Evolutionary conservation across 2,888 invertebrate species (phyloP), one percentile per base, ranked within the genome.

Genomic region (Seladonia tumulorum): DNA sequence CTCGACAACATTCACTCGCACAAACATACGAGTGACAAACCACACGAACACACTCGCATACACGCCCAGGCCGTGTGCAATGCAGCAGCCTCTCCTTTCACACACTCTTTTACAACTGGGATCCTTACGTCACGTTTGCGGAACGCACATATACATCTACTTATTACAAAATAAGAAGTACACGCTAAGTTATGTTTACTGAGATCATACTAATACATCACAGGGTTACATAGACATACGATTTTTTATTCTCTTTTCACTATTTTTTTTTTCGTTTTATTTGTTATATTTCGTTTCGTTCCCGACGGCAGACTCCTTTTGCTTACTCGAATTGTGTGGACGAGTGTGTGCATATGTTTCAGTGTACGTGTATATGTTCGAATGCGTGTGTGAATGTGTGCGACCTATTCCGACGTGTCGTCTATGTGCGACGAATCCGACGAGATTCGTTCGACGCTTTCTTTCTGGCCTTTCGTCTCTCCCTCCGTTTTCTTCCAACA

Each of bases 121-220:
- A 78, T 71, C 18, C 7, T 74, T 63, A 57, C 85, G 72, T 86
- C 78, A 82, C 75, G 72, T 79, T 81, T 42, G n/a, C 73, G 22
- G 45, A 71, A 79, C 83, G 81, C 83, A 85, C 79, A 86, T 83
- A 86, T 79, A 86, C 66, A 85, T 74, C 85, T 90, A 86, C 84
- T 91, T 91, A 94, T 93, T 93, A 93, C 88, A 39, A 92, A 91
- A 91, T 92, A 93, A 91, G 92, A 93, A 93, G 90, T 94, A 94
- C 92, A 86, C 88, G 90, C 93, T 94, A 94, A 93, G 92, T 95
- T 94, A 94, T 90, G 92, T 93, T 95, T 95, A 95, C 94, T 95
- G 95, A 95, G 95, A 95, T 95, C 95, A 95, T 94, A 95, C 94
- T 95, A 95, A 95, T 95, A 95, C 95, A 95, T 95, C 95, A 95